Conservation (phyloP, 2,797 vertebrate species). For the Syndactyla subalaris region DNA sequence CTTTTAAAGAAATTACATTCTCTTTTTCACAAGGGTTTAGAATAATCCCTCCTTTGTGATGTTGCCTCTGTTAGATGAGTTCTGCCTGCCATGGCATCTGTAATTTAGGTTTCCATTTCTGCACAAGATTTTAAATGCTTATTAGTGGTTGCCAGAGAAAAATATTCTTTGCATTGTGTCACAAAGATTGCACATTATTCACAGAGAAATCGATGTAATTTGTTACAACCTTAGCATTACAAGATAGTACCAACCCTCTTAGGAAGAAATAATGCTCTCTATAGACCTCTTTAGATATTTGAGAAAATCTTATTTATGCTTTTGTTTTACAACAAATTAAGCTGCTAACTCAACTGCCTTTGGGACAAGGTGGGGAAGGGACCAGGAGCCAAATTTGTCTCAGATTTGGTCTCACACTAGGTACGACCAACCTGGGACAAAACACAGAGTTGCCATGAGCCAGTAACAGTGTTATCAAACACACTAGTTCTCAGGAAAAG, state of each 20-base stretch:
- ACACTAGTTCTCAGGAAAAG: neutral
- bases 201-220: slow-evolving; percentile 44
- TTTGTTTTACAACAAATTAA: neutral
- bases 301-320: neutral
- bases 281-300: neutral
- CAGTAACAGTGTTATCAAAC: neutral
- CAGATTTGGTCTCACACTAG: neutral
- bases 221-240: slow-evolving; percentile 24
- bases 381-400: neutral
- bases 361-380: neutral
- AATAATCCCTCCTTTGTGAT: slow-evolving; percentile 43
- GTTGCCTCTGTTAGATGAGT: slow-evolving; percentile 38
- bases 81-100: slow-evolving; percentile 60
- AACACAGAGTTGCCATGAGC: neutral
- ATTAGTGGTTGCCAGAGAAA: slow-evolving; percentile 59
- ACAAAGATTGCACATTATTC: slow-evolving; percentile 51
- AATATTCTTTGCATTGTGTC: slow-evolving; percentile 62
- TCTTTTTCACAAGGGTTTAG: slow-evolving; percentile 2
- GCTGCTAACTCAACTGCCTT: neutral
- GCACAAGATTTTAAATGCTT: slow-evolving; percentile 65
- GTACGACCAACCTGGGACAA: neutral
- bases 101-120: slow-evolving; percentile 73
- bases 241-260: slow-evolving; percentile 6
- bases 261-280: neutral
- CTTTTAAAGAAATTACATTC: neutral